phyloP scores from a whole-genome alignment of 2,797 vertebrate species.

The Clarias fuscus region DNA sequence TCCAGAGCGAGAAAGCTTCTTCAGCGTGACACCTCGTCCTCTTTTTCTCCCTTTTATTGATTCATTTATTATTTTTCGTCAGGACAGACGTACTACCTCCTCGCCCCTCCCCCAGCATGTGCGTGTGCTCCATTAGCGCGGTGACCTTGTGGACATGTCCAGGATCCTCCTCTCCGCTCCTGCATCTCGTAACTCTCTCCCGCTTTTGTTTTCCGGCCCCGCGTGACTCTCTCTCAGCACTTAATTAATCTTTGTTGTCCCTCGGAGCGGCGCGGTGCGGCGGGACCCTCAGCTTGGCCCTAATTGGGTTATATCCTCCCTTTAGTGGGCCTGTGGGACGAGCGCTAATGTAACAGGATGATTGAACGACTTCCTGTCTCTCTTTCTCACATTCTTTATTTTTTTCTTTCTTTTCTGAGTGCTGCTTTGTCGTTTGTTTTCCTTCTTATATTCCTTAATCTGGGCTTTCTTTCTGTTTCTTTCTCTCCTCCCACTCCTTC shows the following conservation, averaged over 20 bases:
- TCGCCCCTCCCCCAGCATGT: background rate
- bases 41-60: background rate
- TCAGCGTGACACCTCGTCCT: background rate
- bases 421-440: slow-evolving; percentile 5
- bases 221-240: slow-evolving; percentile 42
- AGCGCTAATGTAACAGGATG: slow-evolving; percentile 32
- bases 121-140: slow-evolving; percentile 10
- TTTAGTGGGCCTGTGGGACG: slow-evolving; percentile 36
- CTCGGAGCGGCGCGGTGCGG: slow-evolving; percentile 20
- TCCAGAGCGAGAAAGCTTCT: slow-evolving; percentile 29
- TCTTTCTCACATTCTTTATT: slow-evolving; percentile 7
- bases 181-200: slow-evolving; percentile 11
- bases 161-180: slow-evolving; percentile 12
- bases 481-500: slow-evolving; percentile 13
- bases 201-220: slow-evolving; percentile 27
- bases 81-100: background rate
- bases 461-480: slow-evolving; percentile 9
- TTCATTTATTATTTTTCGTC: too few species aligned
- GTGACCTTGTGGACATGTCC: slow-evolving; percentile 22
- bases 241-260: slow-evolving; percentile 48
- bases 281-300: slow-evolving; percentile 13
- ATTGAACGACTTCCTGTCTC: slow-evolving; percentile 41
- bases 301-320: slow-evolving; percentile 53
- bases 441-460: slow-evolving; percentile 10
- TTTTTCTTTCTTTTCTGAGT: slow-evolving; percentile 38